Evolutionary conservation across 2,797 vertebrate species (phyloP).

Genomic region (Alexandromys oeconomus): DNA sequence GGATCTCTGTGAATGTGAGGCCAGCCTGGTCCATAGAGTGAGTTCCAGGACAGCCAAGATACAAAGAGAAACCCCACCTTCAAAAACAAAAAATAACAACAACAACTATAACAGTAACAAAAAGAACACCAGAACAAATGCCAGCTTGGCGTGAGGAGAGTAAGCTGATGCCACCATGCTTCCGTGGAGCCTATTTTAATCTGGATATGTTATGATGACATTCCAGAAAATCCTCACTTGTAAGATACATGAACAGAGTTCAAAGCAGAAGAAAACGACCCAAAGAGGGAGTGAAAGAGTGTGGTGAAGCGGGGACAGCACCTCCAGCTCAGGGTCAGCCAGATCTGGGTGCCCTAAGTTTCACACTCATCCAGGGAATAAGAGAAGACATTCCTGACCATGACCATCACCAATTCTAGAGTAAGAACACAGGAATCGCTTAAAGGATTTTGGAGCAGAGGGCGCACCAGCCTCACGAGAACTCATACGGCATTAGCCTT

Average conservation of each 20-base stretch:
- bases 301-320: not conserved
- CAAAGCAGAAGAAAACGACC: not conserved
- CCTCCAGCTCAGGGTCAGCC: too few relatives aligned
- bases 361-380: not conserved
- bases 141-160: not conserved
- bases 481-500: not conserved
- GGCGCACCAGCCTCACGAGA: not conserved
- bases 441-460: constrained; percentile 28
- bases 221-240: constrained; percentile 15
- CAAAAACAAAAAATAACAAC: too few relatives aligned
- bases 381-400: not conserved
- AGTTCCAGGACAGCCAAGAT: too few relatives aligned
- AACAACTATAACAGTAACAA: too few relatives aligned
- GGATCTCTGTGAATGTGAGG: too few relatives aligned
- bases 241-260: constrained; percentile 4
- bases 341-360: not conserved
- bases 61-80: too few relatives aligned
- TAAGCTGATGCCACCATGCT: not conserved
- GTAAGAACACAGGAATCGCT: not conserved
- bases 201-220: not conserved
- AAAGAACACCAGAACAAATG: not conserved
- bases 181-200: not conserved
- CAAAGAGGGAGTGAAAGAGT: not conserved
- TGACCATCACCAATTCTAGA: not conserved
- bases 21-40: too few relatives aligned